Evolutionary conservation across 1,140 invertebrate species (phyloP), one percentile per base, ranked within the genome.

Genomic region (Bombus polaris): DNA sequence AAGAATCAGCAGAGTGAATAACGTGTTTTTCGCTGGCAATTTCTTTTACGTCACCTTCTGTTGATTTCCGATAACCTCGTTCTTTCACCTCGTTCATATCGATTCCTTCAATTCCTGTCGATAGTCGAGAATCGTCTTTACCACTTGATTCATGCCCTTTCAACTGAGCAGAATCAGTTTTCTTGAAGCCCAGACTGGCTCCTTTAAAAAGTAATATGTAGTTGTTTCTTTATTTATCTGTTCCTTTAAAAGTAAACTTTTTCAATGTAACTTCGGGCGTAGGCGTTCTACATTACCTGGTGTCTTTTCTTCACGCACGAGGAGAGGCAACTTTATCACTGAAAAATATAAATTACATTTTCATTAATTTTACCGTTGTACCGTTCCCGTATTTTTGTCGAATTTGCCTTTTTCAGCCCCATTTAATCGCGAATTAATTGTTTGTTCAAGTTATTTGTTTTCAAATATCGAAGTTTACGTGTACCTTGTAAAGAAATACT

Each of bases 1-100:
- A 28, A 42, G 75, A 65, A 32, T 18, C 57, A n/a, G 75, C 15
- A 28, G 35, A 78, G 39, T 42, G 57, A 78, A 78, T 65, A 65
- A 39, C 75, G 18, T 2, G 75, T 66, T 78, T 44, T 42, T 77
- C 75, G 4, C 37, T 9, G 9, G n/a, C 37, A 77, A 77, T 28
- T 62, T 66, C 75, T 78, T 65, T 42, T 59, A 1, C 35, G 1
- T 8, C 37, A 12, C 9, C 75, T 78, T 78, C 75, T 42, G 59
- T 22, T 44, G 75, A 78, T 78, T 44, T 18, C 18, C 28, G 75
- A 78, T 65, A 78, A 65, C 35, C 13, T 32, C 32, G 32, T 13
- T 78, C 75, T 62, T n/a, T 62, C 37, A 15, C 28, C 37, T 9
- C 9, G 25, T 25, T 35, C 10, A 9, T 32, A 22, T 9, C 15